Evolutionary conservation across 30 jellyfish, hydroid and myxozoan genomes (phyloP).

Genomic region (Pelagia noctiluca): DNA sequence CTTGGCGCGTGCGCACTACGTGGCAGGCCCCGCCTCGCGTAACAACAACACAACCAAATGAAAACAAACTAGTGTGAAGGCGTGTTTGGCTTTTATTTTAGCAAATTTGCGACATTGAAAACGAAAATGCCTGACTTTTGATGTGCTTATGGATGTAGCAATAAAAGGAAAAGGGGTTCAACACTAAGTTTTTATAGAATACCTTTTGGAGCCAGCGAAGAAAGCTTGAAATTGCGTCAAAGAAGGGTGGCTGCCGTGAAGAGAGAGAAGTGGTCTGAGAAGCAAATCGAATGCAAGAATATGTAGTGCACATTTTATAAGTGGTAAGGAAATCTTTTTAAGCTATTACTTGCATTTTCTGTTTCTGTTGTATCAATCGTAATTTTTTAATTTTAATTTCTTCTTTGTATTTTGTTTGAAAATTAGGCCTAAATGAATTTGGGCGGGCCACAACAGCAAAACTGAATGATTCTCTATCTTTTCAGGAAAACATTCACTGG

Average conservation of each 20-base stretch:
- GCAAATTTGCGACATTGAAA: too few species aligned
- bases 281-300: slow-evolving; percentile 43
- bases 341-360: neutral
- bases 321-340: slow-evolving; percentile 14
- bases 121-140: neutral
- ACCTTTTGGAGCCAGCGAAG: slow-evolving; percentile 3
- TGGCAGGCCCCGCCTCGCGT: neutral
- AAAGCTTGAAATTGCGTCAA: neutral
- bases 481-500: slow-evolving; percentile 34
- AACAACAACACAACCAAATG: neutral
- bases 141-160: neutral
- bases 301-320: slow-evolving; percentile 36
- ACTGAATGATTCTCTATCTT: neutral
- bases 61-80: neutral
- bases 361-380: neutral
- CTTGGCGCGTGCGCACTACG: slow-evolving; percentile 2
- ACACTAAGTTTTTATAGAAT: neutral
- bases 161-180: neutral
- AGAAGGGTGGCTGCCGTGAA: slow-evolving; percentile 4
- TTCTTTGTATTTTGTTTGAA: neutral
- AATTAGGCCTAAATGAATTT: neutral
- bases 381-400: too few species aligned
- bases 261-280: slow-evolving; percentile 1
- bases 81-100: neutral
- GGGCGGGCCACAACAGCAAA: neutral